Conservation (phyloP, 2,113 vertebrate genomes). For the Scortum barcoo region DNA sequence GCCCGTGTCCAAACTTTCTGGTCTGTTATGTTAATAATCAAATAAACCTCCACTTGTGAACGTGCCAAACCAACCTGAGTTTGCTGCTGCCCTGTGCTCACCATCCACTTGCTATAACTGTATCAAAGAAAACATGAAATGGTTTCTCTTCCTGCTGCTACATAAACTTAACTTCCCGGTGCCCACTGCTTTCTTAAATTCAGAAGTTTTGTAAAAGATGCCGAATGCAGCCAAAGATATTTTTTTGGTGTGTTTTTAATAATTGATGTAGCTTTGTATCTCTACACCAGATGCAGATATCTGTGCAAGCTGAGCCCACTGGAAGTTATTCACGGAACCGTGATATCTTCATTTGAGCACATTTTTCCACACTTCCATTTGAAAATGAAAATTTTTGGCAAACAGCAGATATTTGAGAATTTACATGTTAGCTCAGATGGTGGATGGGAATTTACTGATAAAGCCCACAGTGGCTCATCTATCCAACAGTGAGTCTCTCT, state of each 20-base stretch:
- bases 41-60: constrained; percentile 43
- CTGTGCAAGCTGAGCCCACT: constrained; percentile 5
- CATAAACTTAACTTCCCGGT: background rate
- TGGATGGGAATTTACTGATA: constrained; percentile 11
- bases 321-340: background rate
- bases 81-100: constrained; percentile 3
- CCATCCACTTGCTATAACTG: constrained; percentile 25
- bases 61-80: constrained; percentile 18
- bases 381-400: constrained; percentile 41
- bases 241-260: constrained; percentile 41
- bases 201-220: background rate
- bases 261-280: constrained; percentile 26
- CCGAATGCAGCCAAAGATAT: constrained; percentile 4
- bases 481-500: constrained; percentile 15
- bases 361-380: background rate
- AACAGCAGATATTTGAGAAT: constrained; percentile 39
- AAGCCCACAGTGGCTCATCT: background rate
- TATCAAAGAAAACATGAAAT: background rate
- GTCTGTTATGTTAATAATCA: constrained; percentile 34
- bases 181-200: constrained; percentile 1
- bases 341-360: constrained; percentile 10
- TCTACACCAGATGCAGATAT: constrained; percentile 3
- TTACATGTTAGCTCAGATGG: constrained; percentile 37
- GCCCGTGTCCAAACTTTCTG: constrained; percentile 9
- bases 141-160: background rate